Conservation (phyloP, 2,888 invertebrate genomes). For the Acleris emargana region DNA sequence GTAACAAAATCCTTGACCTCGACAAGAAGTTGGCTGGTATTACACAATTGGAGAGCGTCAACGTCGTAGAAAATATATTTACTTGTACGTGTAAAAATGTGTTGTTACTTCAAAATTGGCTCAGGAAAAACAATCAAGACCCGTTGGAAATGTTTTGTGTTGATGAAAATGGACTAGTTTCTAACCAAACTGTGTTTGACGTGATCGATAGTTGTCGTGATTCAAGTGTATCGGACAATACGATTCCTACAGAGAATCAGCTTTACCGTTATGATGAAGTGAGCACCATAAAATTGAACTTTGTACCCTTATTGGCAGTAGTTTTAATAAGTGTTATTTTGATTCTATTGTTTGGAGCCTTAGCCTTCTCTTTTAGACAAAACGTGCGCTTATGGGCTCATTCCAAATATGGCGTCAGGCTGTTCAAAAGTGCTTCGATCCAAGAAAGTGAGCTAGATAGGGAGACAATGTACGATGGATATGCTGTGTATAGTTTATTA, state of each 20-base stretch:
- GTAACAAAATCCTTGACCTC: conserved; percentile 89
- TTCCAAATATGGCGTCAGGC: conserved; percentile 90
- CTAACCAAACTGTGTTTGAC: conserved; percentile 76
- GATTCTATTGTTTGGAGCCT: conserved; percentile 87
- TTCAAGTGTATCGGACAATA: conserved; percentile 80
- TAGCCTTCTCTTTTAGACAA: conserved; percentile 90
- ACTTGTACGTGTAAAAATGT: conserved; percentile 90
- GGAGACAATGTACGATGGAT: conserved; percentile 92
- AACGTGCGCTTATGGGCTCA: conserved; percentile 92
- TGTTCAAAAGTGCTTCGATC: conserved; percentile 86
- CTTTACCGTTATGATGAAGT: conserved; percentile 86
- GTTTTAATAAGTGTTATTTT: conserved; percentile 88
- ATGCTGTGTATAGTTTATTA: conserved; percentile 92
- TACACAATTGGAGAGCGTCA: conserved; percentile 85
- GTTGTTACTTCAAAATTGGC: conserved; percentile 86
- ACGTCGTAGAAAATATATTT: conserved; percentile 90
- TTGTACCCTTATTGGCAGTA: conserved; percentile 89
- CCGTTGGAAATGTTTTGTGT: conserved; percentile 87
- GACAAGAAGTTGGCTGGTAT: conserved; percentile 86
- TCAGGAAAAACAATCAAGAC: conserved; percentile 85
- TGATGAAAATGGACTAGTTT: conserved; percentile 74
- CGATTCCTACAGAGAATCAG: conserved; percentile 82
- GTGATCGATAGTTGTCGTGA: conserved; percentile 77
- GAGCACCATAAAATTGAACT: conserved; percentile 86
- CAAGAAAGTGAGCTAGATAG: conserved; percentile 84